A percentile compares a stretch with the other conserved stretches of the same genome.
Conservation (phyloP, 2,113 vertebrate genomes). For the Python bivittatus region DNA sequence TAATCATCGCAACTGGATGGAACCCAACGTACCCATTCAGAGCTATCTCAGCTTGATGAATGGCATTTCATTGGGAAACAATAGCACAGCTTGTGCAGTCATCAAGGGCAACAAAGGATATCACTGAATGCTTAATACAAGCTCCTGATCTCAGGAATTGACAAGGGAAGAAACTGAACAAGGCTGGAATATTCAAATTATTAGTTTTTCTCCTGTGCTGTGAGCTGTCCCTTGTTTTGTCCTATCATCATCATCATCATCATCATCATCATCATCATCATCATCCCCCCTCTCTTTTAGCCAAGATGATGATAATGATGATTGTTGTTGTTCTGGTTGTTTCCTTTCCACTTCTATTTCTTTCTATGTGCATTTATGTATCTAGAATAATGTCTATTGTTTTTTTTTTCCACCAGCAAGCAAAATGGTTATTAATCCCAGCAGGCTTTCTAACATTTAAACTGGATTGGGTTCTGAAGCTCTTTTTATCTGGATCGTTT, state of each 20-base stretch:
- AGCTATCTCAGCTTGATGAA: conserved; percentile 18
- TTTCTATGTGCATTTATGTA: background rate
- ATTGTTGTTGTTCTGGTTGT: background rate
- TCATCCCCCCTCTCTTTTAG: background rate
- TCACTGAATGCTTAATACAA: conserved; percentile 22
- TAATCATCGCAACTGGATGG: background rate
- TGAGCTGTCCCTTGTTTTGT: background rate
- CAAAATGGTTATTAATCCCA: no score
- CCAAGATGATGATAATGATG: background rate
- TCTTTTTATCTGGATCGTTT: no score
- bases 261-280: no score
- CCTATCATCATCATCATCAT: background rate
- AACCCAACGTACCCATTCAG: background rate
- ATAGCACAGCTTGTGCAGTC: conserved; percentile 28
- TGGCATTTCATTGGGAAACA: conserved; percentile 12
- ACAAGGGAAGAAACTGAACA: conserved; percentile 1
- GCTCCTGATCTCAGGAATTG: conserved; percentile 1
- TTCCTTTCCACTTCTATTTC: background rate
- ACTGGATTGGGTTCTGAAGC: no score
- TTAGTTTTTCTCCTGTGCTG: background rate
- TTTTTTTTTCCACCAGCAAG: no score
- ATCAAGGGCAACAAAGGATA: conserved; percentile 31
- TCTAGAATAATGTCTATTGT: no score
- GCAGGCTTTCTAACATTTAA: no score
- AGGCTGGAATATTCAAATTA: background rate